Percentiles rank a stretch among this genome's conserved stretches.
These are phyloP conservation scores for Conchocele bisecta DNA, from an alignment of 2,888 invertebrate genomes.

Conservation along the genomic window DNA sequence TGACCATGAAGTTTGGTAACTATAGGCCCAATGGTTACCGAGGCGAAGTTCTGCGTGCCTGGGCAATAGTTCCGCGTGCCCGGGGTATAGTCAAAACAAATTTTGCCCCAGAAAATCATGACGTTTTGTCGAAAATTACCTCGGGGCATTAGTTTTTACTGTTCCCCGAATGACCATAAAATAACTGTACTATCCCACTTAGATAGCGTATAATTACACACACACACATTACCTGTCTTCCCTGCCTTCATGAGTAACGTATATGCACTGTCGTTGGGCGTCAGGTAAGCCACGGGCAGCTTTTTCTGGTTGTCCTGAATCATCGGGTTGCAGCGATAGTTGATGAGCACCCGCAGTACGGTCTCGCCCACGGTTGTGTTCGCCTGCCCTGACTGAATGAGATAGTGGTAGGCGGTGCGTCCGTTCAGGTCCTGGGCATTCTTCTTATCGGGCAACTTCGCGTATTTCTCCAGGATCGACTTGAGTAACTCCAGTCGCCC, in stretches of 20 bases:
- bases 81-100: not conserved
- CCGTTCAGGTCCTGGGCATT: constrained; percentile 47
- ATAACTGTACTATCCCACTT: no score
- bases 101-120: no score
- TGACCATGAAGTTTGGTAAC: no score
- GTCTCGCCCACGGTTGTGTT: constrained; percentile 45
- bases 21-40: no score
- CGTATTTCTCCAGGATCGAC: not conserved
- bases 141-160: no score
- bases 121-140: no score
- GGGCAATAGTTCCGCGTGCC: no score
- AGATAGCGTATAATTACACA: no score
- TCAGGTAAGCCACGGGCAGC: constrained; percentile 56
- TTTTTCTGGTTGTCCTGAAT: constrained; percentile 47
- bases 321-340: constrained; percentile 43
- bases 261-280: constrained; percentile 41
- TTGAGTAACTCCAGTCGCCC: not conserved
- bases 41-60: no score
- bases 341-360: constrained; percentile 46
- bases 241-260: constrained; percentile 26
- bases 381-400: constrained; percentile 51
- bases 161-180: no score
- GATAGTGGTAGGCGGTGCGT: constrained; percentile 51
- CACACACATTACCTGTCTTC: constrained; percentile 50
- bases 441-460: not conserved